These are phyloP conservation scores for Epinotia nisella DNA, from an alignment of 2,888 invertebrate species.

Conservation along the genomic window DNA sequence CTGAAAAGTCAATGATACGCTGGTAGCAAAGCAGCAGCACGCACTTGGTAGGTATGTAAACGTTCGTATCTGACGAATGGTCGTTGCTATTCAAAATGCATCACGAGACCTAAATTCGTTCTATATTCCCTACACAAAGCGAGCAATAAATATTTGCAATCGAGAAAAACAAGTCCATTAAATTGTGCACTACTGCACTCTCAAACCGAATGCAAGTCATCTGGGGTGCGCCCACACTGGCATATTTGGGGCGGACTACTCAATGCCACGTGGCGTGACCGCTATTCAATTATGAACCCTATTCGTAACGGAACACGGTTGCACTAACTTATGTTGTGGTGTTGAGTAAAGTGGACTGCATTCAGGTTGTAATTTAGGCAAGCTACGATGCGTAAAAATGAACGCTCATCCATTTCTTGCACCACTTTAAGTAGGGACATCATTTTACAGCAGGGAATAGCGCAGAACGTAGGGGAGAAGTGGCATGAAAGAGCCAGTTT, in stretches of 20 bases:
- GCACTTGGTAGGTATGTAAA: neutral
- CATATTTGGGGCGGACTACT: constrained; percentile 58
- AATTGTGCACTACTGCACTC: constrained; percentile 77
- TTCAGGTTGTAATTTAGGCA: constrained; percentile 72
- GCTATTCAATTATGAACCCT: constrained; percentile 17
- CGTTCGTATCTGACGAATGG: neutral
- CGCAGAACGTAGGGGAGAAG: too few species aligned
- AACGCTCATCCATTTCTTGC: constrained; percentile 57
- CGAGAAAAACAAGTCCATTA: constrained; percentile 69
- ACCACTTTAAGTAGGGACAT: constrained; percentile 19
- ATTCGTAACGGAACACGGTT: neutral
- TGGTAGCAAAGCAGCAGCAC: too few species aligned
- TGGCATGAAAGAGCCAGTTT: too few species aligned
- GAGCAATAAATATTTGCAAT: constrained; percentile 15
- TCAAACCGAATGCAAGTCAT: constrained; percentile 73
- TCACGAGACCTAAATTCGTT: neutral
- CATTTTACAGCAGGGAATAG: neutral
- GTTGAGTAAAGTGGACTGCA: constrained; percentile 34
- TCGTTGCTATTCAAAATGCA: neutral
- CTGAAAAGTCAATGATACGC: too few species aligned
- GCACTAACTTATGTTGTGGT: neutral
- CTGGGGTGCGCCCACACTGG: constrained; percentile 59
- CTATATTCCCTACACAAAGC: neutral
- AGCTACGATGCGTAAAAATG: constrained; percentile 75
- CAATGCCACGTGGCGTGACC: constrained; percentile 47